Evolutionary conservation across 2,888 invertebrate genomes (phyloP), one percentile per base, ranked within the genome.

Genomic region (Salpingus planirostris): DNA sequence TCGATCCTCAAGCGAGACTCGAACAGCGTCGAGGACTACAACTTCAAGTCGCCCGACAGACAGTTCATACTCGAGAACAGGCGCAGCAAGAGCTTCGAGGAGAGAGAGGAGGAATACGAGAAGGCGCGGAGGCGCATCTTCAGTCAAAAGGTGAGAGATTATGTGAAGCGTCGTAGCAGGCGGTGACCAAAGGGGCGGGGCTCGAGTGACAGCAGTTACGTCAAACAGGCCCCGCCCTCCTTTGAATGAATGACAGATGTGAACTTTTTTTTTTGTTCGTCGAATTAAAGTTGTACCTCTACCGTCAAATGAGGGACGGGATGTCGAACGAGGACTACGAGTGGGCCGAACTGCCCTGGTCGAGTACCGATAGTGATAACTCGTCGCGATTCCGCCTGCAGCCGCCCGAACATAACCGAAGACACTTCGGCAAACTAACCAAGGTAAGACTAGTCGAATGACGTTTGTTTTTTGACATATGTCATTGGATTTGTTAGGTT

Each of bases 51-150:
- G 39, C 77, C 78, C 1, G 80, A 82, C 52, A 66, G 79, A 42
- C 62, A 71, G 49, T 69, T 67, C 36, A 13, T 22, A 6, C 70
- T 74, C 48, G 76, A 80, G 35, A 78, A 74, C 46, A 69, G 80
- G 33, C 71, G 80, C 40, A 80, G 84, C 62, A 87, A 86, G 58
- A 88, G 91, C 46, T 80, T 92, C 52, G 93, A 95, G 62, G 92
- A 93, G 64, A 71, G 93, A 14, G 89, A 91, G 65, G 83, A 83
- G 55, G 87, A 89, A 50, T 93, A 93, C 60, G 86, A 88, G 59
- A 76, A 84, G 55, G 87, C 80, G 28, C 72, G 88, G 35, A 74
- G 83, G 44, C 75, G 92, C 64, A 93, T 93, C 68, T 93, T 93
- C 60, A 83, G 62, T 36, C n/a, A n/a, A n/a, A n/a, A n/a, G n/a